phyloP scores from a whole-genome alignment of 35 echinoderm and acorn worm species.

The Hemicentrotus pulcherrimus region DNA sequence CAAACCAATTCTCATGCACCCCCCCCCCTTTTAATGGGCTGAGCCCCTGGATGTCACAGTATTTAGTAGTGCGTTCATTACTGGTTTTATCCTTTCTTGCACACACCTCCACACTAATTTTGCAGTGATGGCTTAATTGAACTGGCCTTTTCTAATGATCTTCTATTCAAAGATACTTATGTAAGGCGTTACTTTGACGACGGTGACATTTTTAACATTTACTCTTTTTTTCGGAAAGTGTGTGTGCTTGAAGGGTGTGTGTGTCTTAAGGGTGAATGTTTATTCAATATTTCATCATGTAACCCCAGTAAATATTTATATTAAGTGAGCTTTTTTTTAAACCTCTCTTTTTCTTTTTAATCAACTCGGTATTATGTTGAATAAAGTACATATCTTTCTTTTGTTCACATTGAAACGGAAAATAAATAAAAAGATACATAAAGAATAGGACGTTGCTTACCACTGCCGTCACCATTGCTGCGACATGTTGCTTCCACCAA shows the following conservation, averaged over 20 bases:
- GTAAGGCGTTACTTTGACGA: background rate
- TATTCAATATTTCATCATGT: too few relatives aligned
- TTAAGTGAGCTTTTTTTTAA: too few relatives aligned
- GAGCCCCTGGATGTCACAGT: background rate
- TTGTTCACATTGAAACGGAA: too few relatives aligned
- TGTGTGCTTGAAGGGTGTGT: too few relatives aligned
- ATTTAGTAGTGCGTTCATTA: background rate
- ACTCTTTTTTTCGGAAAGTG: too few relatives aligned
- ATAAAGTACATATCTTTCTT: too few relatives aligned
- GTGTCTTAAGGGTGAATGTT: background rate
- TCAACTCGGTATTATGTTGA: too few relatives aligned
- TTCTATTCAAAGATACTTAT: background rate
- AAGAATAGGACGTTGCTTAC: background rate
- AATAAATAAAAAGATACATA: background rate
- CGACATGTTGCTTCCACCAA: slow-evolving; percentile 52
- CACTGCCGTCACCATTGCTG: background rate
- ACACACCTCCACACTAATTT: background rate
- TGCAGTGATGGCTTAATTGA: background rate
- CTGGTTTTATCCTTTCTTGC: background rate
- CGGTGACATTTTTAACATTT: background rate
- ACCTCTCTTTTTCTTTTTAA: too few relatives aligned
- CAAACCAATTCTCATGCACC: background rate
- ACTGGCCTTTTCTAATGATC: background rate
- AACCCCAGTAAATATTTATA: too few relatives aligned
- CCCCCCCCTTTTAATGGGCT: background rate